phyloP scores from a whole-genome alignment of 1,140 invertebrate genomes.

The Callitettix versicolor region DNA sequence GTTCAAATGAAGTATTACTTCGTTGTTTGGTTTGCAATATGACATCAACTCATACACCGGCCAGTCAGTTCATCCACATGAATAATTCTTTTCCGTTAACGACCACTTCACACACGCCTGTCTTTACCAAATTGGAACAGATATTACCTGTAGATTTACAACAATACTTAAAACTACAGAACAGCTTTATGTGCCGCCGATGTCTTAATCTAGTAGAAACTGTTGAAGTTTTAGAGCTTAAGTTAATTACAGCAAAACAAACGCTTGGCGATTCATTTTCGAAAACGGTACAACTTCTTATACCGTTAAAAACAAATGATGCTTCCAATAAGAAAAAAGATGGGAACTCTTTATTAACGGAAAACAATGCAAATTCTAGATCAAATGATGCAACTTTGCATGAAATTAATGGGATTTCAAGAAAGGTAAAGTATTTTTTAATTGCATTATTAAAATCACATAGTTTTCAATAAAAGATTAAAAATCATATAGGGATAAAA shows the following conservation, averaged over 20 bases:
- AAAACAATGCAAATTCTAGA: too few relatives aligned
- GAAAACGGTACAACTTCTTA: slow-evolving; percentile 8
- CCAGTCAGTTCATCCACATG: slow-evolving; percentile 14
- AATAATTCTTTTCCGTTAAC: slow-evolving; percentile 15
- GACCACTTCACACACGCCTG: slow-evolving; percentile 2
- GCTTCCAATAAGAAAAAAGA: too few relatives aligned
- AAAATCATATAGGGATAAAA: too few relatives aligned
- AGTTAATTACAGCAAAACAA: slow-evolving; percentile 11
- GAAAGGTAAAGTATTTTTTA: too few relatives aligned
- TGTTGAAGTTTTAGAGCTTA: slow-evolving; percentile 14
- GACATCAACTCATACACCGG: slow-evolving; percentile 3
- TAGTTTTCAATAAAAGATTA: too few relatives aligned
- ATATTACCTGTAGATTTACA: slow-evolving; percentile 10
- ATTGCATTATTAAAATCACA: too few relatives aligned
- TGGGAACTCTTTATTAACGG: too few relatives aligned
- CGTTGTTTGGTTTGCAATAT: slow-evolving; percentile 16
- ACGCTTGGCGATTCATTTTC: slow-evolving; percentile 4
- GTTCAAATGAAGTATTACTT: neutral
- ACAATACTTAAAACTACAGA: slow-evolving; percentile 9
- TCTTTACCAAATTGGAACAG: slow-evolving; percentile 10
- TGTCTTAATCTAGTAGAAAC: slow-evolving; percentile 15
- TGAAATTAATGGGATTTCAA: too few relatives aligned
- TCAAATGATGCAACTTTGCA: too few relatives aligned
- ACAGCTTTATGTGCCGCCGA: slow-evolving; percentile 14
- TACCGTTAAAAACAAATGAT: neutral